These are phyloP conservation scores for Tinea trinotella DNA, from an alignment of 2,888 invertebrate genomes.

Conservation along the genomic window DNA sequence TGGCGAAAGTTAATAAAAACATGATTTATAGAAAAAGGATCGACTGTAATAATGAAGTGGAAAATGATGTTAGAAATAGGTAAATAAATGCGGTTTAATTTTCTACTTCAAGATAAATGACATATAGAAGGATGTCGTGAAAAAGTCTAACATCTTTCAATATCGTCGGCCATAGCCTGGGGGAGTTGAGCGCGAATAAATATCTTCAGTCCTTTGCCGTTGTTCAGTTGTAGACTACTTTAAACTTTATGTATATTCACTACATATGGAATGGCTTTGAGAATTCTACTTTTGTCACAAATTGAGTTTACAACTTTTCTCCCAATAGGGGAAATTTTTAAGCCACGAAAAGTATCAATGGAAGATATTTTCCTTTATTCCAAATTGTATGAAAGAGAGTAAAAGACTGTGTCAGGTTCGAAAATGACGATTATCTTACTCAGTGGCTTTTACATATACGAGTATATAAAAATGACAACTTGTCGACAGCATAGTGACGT, in stretches of 20 bases:
- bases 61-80: too few relatives aligned
- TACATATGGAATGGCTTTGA: constrained; percentile 13
- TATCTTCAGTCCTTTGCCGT: constrained; percentile 4
- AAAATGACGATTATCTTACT: too few relatives aligned
- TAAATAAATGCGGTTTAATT: not conserved
- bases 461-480: too few relatives aligned
- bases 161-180: constrained; percentile 16
- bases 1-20: too few relatives aligned
- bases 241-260: constrained; percentile 8
- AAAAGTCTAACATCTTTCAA: constrained; percentile 12
- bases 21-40: too few relatives aligned
- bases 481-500: too few relatives aligned
- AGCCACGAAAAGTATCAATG: too few relatives aligned
- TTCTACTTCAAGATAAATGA: not conserved
- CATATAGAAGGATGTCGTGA: not conserved
- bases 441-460: too few relatives aligned
- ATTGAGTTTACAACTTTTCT: constrained; percentile 9
- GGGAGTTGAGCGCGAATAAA: constrained; percentile 13
- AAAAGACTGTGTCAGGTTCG: too few relatives aligned
- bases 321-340: not conserved
- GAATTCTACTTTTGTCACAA: constrained; percentile 2
- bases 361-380: too few relatives aligned
- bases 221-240: constrained; percentile 6
- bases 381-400: too few relatives aligned
- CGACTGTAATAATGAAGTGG: too few relatives aligned